A percentile compares a stretch with the other conserved stretches of the same genome.
phyloP scores from a whole-genome alignment of 2,888 invertebrate species.

The Salpingus planirostris region DNA sequence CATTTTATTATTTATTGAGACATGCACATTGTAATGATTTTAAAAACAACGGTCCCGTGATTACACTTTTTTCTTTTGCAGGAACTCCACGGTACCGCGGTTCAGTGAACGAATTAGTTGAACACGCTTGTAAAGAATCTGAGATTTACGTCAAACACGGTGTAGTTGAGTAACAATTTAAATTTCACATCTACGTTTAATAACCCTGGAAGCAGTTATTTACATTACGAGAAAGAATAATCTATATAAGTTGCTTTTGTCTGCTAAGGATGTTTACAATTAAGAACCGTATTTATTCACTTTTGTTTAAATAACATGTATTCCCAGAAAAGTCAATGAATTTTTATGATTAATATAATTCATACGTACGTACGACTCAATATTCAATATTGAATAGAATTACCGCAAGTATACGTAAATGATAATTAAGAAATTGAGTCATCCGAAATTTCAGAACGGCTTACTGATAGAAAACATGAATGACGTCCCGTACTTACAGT shows the following conservation, averaged over 20 bases:
- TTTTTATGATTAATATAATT: constrained; percentile 12
- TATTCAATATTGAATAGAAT: no score
- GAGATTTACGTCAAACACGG: constrained; percentile 49
- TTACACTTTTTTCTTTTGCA: no score
- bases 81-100: constrained; percentile 54
- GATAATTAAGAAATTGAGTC: no score
- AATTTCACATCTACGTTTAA: neutral
- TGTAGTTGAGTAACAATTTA: constrained; percentile 38
- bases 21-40: no score
- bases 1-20: no score
- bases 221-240: no score
- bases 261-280: no score
- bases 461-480: constrained; percentile 73
- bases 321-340: constrained; percentile 3
- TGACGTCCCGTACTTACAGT: constrained; percentile 61
- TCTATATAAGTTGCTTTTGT: no score
- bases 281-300: constrained; percentile 3
- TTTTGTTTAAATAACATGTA: no score
- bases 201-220: neutral
- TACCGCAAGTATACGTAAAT: no score
- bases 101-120: constrained; percentile 47
- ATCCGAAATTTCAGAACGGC: constrained; percentile 52
- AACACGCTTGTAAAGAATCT: constrained; percentile 53
- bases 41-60: no score
- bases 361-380: no score